phyloP scores from a whole-genome alignment of 1,140 invertebrate genomes.

The Procambarus virginalis region DNA sequence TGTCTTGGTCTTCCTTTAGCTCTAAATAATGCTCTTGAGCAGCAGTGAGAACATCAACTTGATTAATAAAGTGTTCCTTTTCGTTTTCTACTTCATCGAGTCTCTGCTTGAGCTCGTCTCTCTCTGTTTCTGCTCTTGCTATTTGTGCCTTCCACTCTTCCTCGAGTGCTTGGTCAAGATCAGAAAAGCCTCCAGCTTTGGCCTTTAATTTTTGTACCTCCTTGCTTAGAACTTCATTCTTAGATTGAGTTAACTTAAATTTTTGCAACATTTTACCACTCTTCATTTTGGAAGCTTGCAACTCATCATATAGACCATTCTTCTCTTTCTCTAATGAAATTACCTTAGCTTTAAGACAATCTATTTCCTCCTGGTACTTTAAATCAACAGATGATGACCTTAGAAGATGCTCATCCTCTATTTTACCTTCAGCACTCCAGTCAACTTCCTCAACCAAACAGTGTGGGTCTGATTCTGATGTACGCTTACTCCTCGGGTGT shows the following conservation, averaged over 20 bases:
- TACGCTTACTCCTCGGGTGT: constrained; percentile 14
- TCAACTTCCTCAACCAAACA: constrained; percentile 64
- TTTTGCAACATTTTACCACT: constrained; percentile 69
- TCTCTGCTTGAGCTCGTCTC: constrained; percentile 63
- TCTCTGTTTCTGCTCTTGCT: constrained; percentile 59
- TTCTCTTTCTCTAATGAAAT: constrained; percentile 68
- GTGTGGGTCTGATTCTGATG: constrained; percentile 37
- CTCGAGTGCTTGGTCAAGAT: constrained; percentile 76
- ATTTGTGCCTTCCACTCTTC: constrained; percentile 69
- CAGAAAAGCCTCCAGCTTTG: constrained; percentile 69
- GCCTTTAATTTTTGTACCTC: constrained; percentile 68
- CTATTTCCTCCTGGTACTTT: constrained; percentile 62
- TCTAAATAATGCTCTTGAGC: constrained; percentile 86
- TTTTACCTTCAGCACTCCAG: constrained; percentile 66
- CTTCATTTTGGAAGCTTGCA: constrained; percentile 68
- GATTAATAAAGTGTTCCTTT: constrained; percentile 71
- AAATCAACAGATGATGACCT: constrained; percentile 56
- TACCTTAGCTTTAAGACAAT: constrained; percentile 60
- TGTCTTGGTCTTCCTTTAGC: constrained; percentile 86
- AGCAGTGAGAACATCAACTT: constrained; percentile 82
- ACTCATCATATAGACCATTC: constrained; percentile 61
- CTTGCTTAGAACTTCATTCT: constrained; percentile 63
- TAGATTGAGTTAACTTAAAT: constrained; percentile 63
- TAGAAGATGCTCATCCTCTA: constrained; percentile 65
- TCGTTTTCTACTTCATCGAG: constrained; percentile 70